Evolutionary conservation across 2,888 invertebrate species (phyloP).

Genomic region (Labia minor): DNA sequence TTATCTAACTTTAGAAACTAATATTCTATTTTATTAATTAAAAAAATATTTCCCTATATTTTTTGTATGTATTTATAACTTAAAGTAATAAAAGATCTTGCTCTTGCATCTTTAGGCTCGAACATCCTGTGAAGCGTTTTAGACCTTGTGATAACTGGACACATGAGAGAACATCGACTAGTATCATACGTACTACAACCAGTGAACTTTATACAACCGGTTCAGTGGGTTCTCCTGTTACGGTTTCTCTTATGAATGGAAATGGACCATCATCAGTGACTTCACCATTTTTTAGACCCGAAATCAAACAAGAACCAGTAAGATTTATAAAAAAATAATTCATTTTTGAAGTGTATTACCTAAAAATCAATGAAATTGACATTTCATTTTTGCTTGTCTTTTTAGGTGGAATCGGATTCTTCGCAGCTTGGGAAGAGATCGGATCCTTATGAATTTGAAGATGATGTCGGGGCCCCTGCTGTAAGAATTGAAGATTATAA

Average conservation of each 20-base stretch:
- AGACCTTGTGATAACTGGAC: conserved; percentile 41
- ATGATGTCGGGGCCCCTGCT: conserved; percentile 40
- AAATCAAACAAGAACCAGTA: conserved; percentile 54
- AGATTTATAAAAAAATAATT: no score
- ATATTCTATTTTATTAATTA: no score
- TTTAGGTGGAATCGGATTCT: conserved; percentile 23
- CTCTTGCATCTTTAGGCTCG: conserved; percentile 65
- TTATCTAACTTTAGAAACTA: no score
- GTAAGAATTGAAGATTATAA: conserved; percentile 38
- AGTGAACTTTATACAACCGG: conserved; percentile 36
- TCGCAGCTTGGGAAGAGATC: conserved; percentile 32
- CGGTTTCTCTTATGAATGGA: conserved; percentile 31
- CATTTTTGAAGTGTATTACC: no score
- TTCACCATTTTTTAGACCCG: conserved; percentile 40
- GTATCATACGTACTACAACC: conserved; percentile 30
- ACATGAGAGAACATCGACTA: conserved; percentile 20
- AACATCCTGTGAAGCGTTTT: conserved; percentile 83
- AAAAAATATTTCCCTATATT: no score
- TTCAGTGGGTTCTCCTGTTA: conserved; percentile 25
- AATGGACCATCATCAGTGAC: conserved; percentile 35
- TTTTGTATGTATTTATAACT: no score
- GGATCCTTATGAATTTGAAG: conserved; percentile 64
- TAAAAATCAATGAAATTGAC: background rate
- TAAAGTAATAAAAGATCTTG: no score
- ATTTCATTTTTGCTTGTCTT: background rate